Evolutionary conservation across 2,888 invertebrate species (phyloP), one percentile per base, ranked within the genome.

Genomic region (Chymomyza amoena): DNA sequence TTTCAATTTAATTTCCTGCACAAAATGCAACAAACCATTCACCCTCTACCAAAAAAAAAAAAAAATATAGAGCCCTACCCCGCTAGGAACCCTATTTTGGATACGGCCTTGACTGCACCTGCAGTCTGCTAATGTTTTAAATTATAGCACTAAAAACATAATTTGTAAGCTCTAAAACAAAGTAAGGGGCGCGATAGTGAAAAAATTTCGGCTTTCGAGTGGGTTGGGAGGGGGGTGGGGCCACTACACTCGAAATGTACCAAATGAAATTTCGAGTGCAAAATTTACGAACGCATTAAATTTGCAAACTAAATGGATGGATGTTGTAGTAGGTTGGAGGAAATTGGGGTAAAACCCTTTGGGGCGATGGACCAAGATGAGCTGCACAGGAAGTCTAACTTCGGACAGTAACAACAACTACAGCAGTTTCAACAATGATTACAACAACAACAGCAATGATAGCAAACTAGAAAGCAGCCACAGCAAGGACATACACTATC

Each of bases 1-100:
- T 70, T 70, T 69, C 76, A 75, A 82, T 75, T 82, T 80, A 78
- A 84, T 87, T 84, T 87, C 80, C 80, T 77, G 80, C 67, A 64
- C 57, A 50, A 5, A 32, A 52, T 64, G 64, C 56, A 64, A 64
- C 52, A 54, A 36, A 39, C 52, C 32, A 50, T 61, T 20, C 50
- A 32, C 45, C 61, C 50, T 5, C 61, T 45, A 20, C 16, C 18
- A 4, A 18, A 45, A 5, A 13, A 45, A 45, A 45, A 45, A 4
- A 45, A 15, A 45, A 15, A 7, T 1, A 5, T 1, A 56, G 18
- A 9, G 18, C 25, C 25, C n/a, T 28, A 57, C 20, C 15, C 57
- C 6, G 13, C 6, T 13, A 45, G 0, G 13, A 45, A 13, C 39
- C 4, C 39, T 45, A 45, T 45, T 45, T 15, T 10, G 39, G 13